phyloP scores from a whole-genome alignment of 2,888 invertebrate genomes.

The Polietes domitor region DNA sequence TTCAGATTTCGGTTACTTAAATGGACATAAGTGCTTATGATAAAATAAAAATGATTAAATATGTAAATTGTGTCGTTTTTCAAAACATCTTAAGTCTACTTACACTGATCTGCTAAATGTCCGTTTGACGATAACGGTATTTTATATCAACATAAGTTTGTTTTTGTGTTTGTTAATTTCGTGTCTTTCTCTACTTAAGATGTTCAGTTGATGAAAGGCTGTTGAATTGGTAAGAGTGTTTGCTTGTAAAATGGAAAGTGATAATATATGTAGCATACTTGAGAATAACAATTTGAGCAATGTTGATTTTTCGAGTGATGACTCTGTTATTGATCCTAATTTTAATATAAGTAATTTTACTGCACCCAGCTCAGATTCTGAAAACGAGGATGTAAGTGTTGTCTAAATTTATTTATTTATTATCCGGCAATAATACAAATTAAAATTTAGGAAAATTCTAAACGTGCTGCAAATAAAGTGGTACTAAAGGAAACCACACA shows the following conservation, averaged over 20 bases:
- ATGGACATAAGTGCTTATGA: conserved; percentile 4
- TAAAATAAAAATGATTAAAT: background rate
- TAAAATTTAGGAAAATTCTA: conserved; percentile 28
- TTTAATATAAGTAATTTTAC: conserved; percentile 28
- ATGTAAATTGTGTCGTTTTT: background rate
- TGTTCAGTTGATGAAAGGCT: background rate
- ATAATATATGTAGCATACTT: conserved; percentile 11
- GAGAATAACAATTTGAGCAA: conserved; percentile 18
- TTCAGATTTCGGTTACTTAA: background rate
- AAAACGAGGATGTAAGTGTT: conserved; percentile 35
- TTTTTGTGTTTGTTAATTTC: background rate
- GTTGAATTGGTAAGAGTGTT: background rate
- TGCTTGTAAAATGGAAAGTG: background rate
- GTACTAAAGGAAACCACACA: conserved; percentile 15
- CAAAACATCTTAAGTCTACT: conserved; percentile 9
- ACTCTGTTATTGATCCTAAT: conserved; percentile 34
- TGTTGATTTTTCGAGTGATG: conserved; percentile 20
- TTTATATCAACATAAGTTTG: conserved; percentile 1
- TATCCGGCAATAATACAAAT: conserved; percentile 1
- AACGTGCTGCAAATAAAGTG: conserved; percentile 31
- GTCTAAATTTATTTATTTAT: conserved; percentile 1
- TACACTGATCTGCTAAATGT: conserved; percentile 1
- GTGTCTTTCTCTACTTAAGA: background rate
- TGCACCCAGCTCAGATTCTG: conserved; percentile 13
- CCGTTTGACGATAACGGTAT: conserved; percentile 8